Conservation (phyloP, 2,797 vertebrate species). For the Eulemur coronatus region DNA sequence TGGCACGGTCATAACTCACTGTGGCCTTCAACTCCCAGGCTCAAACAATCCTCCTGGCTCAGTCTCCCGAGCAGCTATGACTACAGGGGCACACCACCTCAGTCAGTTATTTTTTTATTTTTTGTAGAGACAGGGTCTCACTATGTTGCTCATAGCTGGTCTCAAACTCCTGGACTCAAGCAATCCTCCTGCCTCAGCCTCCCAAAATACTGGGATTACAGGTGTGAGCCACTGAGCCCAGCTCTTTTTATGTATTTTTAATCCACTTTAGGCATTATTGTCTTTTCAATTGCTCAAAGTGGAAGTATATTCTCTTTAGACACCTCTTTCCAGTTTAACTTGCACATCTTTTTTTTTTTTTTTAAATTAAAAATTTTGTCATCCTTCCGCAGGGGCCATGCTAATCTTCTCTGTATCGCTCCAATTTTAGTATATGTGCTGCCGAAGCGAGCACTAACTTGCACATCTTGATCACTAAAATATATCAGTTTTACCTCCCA, state of each 20-base stretch:
- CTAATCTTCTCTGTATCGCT: too few species aligned
- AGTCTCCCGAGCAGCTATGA: neutral
- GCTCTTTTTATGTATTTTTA: neutral
- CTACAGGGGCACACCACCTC: neutral
- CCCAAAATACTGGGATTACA: neutral
- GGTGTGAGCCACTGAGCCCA: neutral
- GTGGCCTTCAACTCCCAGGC: neutral
- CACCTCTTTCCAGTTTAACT: neutral
- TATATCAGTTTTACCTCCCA: neutral
- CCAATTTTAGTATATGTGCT: too few species aligned
- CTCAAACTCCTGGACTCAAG: neutral
- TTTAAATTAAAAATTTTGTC: too few species aligned
- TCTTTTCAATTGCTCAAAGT: neutral
- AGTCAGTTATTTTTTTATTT: neutral
- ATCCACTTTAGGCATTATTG: neutral
- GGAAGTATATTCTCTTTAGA: neutral
- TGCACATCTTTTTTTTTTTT: neutral
- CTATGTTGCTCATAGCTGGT: neutral
- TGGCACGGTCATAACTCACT: neutral
- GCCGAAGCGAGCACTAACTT: neutral
- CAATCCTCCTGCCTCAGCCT: neutral
- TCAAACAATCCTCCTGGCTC: neutral
- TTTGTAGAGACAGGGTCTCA: neutral
- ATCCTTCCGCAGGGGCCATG: too few species aligned
- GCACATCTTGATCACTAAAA: neutral